These are phyloP conservation scores for Pseudochaenichthys georgianus DNA, from an alignment of 2,797 vertebrate genomes.

Conservation along the genomic window DNA sequence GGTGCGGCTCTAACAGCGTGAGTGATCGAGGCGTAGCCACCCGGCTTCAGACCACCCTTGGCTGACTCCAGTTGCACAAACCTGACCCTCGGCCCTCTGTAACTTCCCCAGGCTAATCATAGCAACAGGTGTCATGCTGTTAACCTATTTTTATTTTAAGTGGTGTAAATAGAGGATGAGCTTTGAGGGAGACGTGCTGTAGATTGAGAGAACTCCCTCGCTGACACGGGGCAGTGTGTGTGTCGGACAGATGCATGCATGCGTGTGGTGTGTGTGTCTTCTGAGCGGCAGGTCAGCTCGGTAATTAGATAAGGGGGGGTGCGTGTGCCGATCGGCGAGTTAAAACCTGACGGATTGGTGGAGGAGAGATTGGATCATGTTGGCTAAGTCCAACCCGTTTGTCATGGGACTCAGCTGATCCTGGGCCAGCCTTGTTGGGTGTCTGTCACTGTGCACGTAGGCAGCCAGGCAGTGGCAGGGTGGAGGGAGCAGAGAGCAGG, in stretches of 20 bases:
- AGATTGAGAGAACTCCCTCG: slow-evolving; percentile 18
- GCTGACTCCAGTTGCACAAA: slow-evolving; percentile 70
- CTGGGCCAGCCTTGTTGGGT: slow-evolving; percentile 11
- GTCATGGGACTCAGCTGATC: slow-evolving; percentile 42
- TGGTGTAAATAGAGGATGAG: slow-evolving; percentile 67
- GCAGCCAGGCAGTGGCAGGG: slow-evolving; percentile 27
- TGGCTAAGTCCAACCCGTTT: slow-evolving; percentile 63
- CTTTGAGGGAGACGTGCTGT: slow-evolving; percentile 19
- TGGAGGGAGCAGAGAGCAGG: slow-evolving; percentile 24
- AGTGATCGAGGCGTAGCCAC: slow-evolving; percentile 24
- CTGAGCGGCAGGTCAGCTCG: slow-evolving; percentile 29
- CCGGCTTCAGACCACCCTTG: slow-evolving; percentile 57
- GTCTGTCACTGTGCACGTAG: slow-evolving; percentile 60
- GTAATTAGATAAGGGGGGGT: slow-evolving; percentile 63
- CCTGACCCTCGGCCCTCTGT: slow-evolving; percentile 57
- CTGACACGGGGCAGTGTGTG: slow-evolving; percentile 1
- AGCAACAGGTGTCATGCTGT: slow-evolving; percentile 74
- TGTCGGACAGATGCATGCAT: slow-evolving; percentile 9
- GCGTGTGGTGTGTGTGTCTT: slow-evolving; percentile 19
- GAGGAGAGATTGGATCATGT: slow-evolving; percentile 61
- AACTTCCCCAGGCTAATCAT: slow-evolving; percentile 72
- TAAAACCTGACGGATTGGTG: slow-evolving; percentile 39
- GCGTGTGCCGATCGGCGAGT: slow-evolving; percentile 22
- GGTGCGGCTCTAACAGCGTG: slow-evolving; percentile 35
- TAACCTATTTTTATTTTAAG: slow-evolving; percentile 80